Base-by-base conservation (phyloP, 2,797 vertebrate genomes). In the Echeneis naucrates region DNA sequence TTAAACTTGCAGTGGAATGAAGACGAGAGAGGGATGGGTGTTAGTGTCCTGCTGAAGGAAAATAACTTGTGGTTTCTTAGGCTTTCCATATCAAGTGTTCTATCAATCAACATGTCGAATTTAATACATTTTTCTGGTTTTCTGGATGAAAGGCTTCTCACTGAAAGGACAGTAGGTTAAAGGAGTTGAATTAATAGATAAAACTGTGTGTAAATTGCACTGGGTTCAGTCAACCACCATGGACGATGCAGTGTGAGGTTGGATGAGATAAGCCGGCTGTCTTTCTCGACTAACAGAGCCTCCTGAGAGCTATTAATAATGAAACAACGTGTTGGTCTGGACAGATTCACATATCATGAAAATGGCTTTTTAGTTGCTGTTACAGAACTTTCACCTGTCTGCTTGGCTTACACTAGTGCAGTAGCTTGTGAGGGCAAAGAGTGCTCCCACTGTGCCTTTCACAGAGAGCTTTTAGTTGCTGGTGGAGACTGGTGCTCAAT, bases 221-320 rank as follows among this genome's bases (percentile, higher is more conserved):
- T 14, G 23, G 72, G 65, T 80, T 82, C 42, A 80, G 78, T 30
- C 6, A 77, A 76, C 64, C 67, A 69, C 58, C 68, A 59, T 70
- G 61, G 69, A 73, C 82, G 69, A 86, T 74, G 65, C 48, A 60
- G 68, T 23, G 23, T 72, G 76, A 58, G 51, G 67, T 26, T 72
- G 64, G 57, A 75, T 66, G 60, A 76, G 72, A 81, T 73, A 33
- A 79, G 54, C 35, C 60, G 77, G 71, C 66, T 4, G 45, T 81
- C 68, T 83, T 74, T 82, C 77, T 81, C 75, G 67, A 82, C 68
- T 52, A 74, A 59, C 47, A 77, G 55, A 74, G 59, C 54, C 85
- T 79, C 73, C 68, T 68, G 67, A 82, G 69, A 72, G 32, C 59
- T 54, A 70, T 89, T 88, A 89, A 90, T 91, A 88, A 92, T 88